Conservation (phyloP, 2,888 invertebrate species). For the Candidula unifasciata region DNA sequence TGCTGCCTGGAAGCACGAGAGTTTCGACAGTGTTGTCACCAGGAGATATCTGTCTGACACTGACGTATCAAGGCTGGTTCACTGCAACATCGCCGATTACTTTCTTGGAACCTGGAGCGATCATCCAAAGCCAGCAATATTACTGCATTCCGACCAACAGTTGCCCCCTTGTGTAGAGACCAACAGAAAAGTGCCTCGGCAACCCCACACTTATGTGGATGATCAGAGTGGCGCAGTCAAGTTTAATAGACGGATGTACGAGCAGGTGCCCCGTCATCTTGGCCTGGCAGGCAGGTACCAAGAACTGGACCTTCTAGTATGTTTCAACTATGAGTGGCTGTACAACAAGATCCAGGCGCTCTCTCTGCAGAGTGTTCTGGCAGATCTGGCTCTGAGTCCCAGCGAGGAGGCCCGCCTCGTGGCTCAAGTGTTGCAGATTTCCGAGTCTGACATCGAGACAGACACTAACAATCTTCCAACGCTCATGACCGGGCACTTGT, state of each 20-base stretch:
- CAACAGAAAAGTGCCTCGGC: conserved; percentile 57
- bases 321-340: conserved; percentile 77
- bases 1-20: conserved; percentile 67
- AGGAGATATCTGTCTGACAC: conserved; percentile 66
- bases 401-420: conserved; percentile 72
- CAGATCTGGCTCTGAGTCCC: conserved; percentile 73
- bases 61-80: conserved; percentile 59
- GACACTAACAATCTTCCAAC: conserved; percentile 73
- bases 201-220: conserved; percentile 53
- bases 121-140: conserved; percentile 61
- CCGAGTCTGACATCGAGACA: conserved; percentile 67
- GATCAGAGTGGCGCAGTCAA: not conserved
- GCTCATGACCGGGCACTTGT: conserved; percentile 75
- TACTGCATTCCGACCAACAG: not conserved
- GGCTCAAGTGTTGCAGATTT: conserved; percentile 63
- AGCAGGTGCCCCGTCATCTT: conserved; percentile 75
- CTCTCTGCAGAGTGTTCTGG: conserved; percentile 72
- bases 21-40: conserved; percentile 63
- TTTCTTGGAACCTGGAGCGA: conserved; percentile 73
- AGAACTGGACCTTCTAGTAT: conserved; percentile 72
- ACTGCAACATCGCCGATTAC: conserved; percentile 75
- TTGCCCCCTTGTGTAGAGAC: conserved; percentile 47
- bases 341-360: conserved; percentile 75
- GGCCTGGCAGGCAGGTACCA: conserved; percentile 70
- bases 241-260: conserved; percentile 75